Evolutionary conservation across 2,797 vertebrate species (phyloP), one percentile per base, ranked within the genome.

Genomic region (Pyrocephalus nanus): DNA sequence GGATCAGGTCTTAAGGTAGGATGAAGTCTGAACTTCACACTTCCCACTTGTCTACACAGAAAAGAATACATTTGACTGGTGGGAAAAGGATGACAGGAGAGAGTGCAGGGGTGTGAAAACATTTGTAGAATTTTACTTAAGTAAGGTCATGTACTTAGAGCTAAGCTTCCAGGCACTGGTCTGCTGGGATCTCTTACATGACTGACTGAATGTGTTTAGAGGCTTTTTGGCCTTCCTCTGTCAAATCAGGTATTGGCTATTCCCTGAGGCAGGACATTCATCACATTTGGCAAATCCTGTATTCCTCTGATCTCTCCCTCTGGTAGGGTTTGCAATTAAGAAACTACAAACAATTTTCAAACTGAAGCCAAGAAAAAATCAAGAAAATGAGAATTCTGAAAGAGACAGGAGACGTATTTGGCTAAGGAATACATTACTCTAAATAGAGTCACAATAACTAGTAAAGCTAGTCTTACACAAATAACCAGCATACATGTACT

Each of bases 291-390:
- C 74, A 95, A 95, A 96, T 58, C 45, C 48, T 74, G 15, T 45
- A 15, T 40, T 82, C 27, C 55, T 88, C 71, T 95, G 86, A 95
- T 85, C 69, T 94, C 66, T 87, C 57, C 74, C 74, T 87, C 67
- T 90, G 67, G 83, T 60, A 75, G 19, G 26, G 29, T 90, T 79
- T 91, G 45, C 45, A 95, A 60, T 95, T 92, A 94, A 95, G 83
- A 92, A 85, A 21, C 14, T 48, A 87, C 34, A 95, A 92, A 88
- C 26, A 74, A 67, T 83, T 90, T 89, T 80, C 55, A 77, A 82
- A 60, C 19, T 54, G 50, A 60, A 43, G 53, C 67, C 71, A 92
- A 92, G 64, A 83, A 90, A 92, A 94, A 82, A 15, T 78, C 55
- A 93, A 94, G 80, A 82, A 93, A 89, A 65, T 11, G 0, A 43